These are phyloP conservation scores for Zophobas atratus DNA, from an alignment of 1,140 invertebrate genomes.

Conservation along the genomic window DNA sequence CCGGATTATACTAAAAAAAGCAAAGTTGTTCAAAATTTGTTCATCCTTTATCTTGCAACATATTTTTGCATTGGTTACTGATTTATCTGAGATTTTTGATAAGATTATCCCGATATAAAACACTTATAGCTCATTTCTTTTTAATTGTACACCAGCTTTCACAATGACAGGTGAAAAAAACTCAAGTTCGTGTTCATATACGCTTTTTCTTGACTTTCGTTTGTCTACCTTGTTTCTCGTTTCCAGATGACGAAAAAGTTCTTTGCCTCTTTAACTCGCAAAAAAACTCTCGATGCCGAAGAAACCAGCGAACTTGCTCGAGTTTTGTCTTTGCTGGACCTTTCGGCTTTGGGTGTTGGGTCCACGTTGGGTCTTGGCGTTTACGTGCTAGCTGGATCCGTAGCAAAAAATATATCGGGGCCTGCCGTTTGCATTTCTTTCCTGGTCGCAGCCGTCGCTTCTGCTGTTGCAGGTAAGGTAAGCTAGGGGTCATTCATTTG, in stretches of 20 bases:
- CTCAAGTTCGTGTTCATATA: background rate
- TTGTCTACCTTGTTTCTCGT: too few species aligned
- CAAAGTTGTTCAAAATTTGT: too few species aligned
- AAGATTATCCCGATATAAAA: too few species aligned
- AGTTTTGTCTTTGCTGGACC: constrained; percentile 83
- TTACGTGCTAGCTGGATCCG: constrained; percentile 91
- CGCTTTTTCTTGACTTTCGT: too few species aligned
- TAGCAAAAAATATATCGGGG: constrained; percentile 87
- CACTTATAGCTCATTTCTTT: background rate
- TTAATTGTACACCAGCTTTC: background rate
- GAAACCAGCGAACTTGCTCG: constrained; percentile 78
- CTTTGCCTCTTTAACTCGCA: background rate
- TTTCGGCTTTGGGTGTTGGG: constrained; percentile 88
- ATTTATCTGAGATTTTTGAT: too few species aligned
- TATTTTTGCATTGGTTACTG: too few species aligned
- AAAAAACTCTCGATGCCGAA: constrained; percentile 64
- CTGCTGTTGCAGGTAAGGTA: constrained; percentile 85
- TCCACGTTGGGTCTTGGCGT: constrained; percentile 93
- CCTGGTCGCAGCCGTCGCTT: constrained; percentile 89
- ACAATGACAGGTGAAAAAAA: background rate
- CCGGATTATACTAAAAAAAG: too few species aligned
- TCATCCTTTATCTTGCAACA: too few species aligned
- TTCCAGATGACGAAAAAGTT: background rate
- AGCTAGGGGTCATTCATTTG: too few species aligned
- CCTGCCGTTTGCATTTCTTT: constrained; percentile 92